Base-by-base conservation (phyloP, 2,888 invertebrate genomes). In the Aleiodes testaceus region DNA sequence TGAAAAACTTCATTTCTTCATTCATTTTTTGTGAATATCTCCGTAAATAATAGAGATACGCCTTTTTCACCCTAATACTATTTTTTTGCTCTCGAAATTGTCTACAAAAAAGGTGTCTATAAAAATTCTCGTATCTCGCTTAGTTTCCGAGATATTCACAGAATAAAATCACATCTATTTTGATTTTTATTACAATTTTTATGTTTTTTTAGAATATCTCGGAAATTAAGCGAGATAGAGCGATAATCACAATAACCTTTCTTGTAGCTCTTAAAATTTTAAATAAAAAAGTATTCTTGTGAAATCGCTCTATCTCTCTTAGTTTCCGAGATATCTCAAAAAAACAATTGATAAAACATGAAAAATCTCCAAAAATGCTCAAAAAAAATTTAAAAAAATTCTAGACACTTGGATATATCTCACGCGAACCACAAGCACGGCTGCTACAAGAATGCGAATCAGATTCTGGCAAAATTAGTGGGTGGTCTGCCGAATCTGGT, bases 321-420 rank as follows among this genome's bases (percentile, higher is more conserved):
- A 22, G 2, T 22, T 22, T 22, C 22, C 26, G 5, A 26, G 26
- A 26, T 26, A 26, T 26, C 5, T 5, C 5, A 3, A 26, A 26
- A 26, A 26, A 26, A 26, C 22, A 2, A 26, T 26, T 26, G 26
- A 26, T 5, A 30, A 30, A n/a, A 49, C 72, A 6, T 36, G 9
- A 36, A 36, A 36, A 9, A 1, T 36, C 9, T 2, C 9, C 9
- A 36, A 9, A 9, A 36, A 36, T 36, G 7, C 14, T 49, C 4
- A 49, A 49, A n/a, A n/a, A 49, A 87, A 75, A 88, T 63, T 53
- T 91, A 74, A 89, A 92, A 71, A 89, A 89, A 5, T 75, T 89
- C 91, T 80, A 91, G 91, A 79, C 93, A 94, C 82, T 88, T 98
- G 72, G 98, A 98, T 88, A 92, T 98, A 77, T 97, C 97, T 0